phyloP scores from a whole-genome alignment of 2,797 vertebrate species.

The Acanthis flammea region DNA sequence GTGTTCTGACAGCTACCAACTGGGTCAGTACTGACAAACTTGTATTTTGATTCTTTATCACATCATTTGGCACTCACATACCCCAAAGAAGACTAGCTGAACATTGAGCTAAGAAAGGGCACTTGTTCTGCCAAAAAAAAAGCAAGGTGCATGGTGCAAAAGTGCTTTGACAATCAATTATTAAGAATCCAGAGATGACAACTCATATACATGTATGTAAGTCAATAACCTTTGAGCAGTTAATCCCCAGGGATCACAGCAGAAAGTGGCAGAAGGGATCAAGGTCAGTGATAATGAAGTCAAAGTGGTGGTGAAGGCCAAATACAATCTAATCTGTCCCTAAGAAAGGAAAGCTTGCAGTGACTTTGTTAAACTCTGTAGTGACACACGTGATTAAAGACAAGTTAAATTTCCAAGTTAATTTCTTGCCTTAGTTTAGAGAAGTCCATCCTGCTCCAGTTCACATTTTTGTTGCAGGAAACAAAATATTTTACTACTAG shows the following conservation, averaged over 20 bases:
- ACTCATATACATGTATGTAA: background rate
- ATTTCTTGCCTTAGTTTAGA: background rate
- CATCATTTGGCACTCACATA: background rate
- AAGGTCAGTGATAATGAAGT: background rate
- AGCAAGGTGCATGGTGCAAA: background rate
- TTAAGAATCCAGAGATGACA: slow-evolving; percentile 48
- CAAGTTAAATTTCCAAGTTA: background rate
- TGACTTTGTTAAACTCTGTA: background rate
- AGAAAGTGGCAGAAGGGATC: background rate
- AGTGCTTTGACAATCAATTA: slow-evolving; percentile 43
- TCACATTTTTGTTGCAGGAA: background rate
- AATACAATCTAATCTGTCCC: background rate
- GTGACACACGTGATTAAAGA: fast-evolving
- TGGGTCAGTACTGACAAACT: background rate
- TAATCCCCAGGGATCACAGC: background rate
- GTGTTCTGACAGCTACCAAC: background rate
- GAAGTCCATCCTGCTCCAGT: background rate
- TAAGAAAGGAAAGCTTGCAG: background rate
- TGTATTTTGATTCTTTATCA: background rate
- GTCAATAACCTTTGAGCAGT: background rate
- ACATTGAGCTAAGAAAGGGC: background rate
- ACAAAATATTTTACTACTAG: background rate
- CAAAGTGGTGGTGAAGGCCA: background rate
- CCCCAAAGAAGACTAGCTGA: background rate
- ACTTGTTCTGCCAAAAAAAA: background rate